Conservation (phyloP, 2,797 vertebrate genomes). For the Cetoscarus ocellatus region DNA sequence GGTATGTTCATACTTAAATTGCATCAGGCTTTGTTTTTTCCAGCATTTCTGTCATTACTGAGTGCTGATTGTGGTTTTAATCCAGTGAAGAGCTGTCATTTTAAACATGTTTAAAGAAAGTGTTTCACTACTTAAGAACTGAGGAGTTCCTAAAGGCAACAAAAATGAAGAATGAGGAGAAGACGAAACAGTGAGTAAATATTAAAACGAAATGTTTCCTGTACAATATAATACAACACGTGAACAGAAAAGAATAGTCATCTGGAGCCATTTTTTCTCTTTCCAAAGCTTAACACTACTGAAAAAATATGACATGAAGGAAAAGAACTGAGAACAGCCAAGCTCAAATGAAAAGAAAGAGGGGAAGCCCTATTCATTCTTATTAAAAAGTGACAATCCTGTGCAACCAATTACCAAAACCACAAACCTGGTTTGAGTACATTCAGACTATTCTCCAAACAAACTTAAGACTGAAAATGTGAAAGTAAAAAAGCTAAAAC, state of each 20-base stretch:
- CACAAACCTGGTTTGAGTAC: not conserved
- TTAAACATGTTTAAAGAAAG: not conserved
- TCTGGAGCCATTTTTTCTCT: not conserved
- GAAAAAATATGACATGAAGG: not conserved
- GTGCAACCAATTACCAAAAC: not conserved
- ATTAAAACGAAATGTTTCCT: constrained; percentile 5
- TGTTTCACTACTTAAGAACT: not conserved
- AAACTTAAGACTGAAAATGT: not conserved
- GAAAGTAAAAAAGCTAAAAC: constrained; percentile 15
- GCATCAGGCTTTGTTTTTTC: not conserved
- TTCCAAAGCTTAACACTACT: not conserved
- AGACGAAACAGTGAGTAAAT: not conserved
- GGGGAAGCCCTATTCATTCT: not conserved
- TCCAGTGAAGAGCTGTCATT: not conserved
- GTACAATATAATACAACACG: constrained; percentile 8
- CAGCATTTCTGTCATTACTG: not conserved
- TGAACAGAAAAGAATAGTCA: not conserved
- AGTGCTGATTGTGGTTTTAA: not conserved
- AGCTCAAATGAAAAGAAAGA: not conserved
- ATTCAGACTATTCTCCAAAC: constrained; percentile 7
- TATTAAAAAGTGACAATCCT: constrained; percentile 1
- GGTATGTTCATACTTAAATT: no score
- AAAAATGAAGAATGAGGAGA: not conserved
- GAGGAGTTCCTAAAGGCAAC: not conserved
- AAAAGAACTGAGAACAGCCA: no score